A percentile compares a stretch with the other conserved stretches of the same genome.
Evolutionary conservation across 2,888 invertebrate genomes (phyloP).

Genomic region (Acrobasis suavella): DNA sequence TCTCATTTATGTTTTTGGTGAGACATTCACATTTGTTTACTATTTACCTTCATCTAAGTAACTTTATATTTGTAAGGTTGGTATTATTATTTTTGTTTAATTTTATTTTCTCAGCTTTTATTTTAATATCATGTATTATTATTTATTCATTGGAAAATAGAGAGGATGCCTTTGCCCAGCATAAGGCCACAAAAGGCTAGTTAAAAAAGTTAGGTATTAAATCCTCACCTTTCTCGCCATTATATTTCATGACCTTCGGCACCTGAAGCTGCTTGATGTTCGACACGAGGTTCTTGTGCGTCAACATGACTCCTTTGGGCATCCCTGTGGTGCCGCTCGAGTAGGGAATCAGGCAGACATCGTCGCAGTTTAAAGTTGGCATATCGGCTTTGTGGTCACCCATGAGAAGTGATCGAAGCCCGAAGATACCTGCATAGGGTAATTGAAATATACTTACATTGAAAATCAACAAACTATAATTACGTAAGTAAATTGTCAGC

Average conservation of each 20-base stretch:
- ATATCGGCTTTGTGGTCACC: constrained; percentile 69
- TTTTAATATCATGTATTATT: too few relatives aligned
- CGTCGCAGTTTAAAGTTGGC: constrained; percentile 69
- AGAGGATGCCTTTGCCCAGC: too few relatives aligned
- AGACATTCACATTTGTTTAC: too few relatives aligned
- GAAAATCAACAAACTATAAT: too few relatives aligned
- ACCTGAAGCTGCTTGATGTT: constrained; percentile 77
- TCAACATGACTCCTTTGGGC: constrained; percentile 90
- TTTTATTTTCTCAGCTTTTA: too few relatives aligned
- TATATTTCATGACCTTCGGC: constrained; percentile 69
- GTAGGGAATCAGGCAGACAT: constrained; percentile 83
- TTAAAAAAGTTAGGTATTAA: neutral
- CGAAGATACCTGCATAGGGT: constrained; percentile 55
- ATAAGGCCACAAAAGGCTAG: too few relatives aligned
- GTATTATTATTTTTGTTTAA: too few relatives aligned
- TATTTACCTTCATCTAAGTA: too few relatives aligned
- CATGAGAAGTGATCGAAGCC: constrained; percentile 74
- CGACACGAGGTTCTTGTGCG: constrained; percentile 85
- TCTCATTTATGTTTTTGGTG: too few relatives aligned
- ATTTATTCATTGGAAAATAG: too few relatives aligned
- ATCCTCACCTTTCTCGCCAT: constrained; percentile 65
- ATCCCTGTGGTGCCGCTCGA: constrained; percentile 90
- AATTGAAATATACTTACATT: neutral
- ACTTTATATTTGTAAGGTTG: too few relatives aligned
- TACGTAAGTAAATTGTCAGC: too few relatives aligned